Conservation (phyloP, 53 echinoderm and acorn worm species). For the Crossaster papposus region DNA sequence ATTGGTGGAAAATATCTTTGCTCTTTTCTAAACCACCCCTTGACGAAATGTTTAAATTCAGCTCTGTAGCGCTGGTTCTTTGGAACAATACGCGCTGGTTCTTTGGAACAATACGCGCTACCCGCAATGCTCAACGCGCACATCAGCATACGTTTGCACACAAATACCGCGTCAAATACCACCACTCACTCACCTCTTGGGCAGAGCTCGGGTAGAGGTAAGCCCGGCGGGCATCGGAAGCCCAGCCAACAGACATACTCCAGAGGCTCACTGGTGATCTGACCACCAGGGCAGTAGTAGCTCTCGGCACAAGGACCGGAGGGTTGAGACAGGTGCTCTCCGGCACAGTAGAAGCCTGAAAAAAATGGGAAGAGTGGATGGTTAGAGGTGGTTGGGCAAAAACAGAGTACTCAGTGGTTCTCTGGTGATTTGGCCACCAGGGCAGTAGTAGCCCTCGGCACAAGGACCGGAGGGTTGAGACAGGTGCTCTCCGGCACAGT, state of each 20-base stretch:
- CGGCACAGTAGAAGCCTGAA: slow-evolving; percentile 89
- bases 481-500: slow-evolving; percentile 79
- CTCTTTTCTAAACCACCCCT: too few species aligned
- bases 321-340: slow-evolving; percentile 80
- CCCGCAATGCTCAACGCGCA: too few species aligned
- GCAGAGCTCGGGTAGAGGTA: slow-evolving; percentile 77
- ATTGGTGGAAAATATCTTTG: too few species aligned
- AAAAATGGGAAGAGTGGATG: background rate
- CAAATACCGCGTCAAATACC: background rate
- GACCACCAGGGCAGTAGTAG: slow-evolving; percentile 91
- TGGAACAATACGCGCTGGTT: too few species aligned
- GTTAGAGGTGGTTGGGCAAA: too few species aligned
- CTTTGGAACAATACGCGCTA: too few species aligned
- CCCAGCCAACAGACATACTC: slow-evolving; percentile 79
- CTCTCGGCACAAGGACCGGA: slow-evolving; percentile 77
- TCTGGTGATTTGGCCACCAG: slow-evolving; percentile 77
- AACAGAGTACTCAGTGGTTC: too few species aligned
- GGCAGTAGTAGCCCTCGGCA: slow-evolving; percentile 85
- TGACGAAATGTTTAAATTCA: too few species aligned
- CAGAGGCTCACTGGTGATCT: slow-evolving; percentile 75
- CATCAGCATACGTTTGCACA: too few species aligned
- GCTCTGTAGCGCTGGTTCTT: too few species aligned
- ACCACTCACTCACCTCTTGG: slow-evolving; percentile 70
- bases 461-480: slow-evolving; percentile 78
- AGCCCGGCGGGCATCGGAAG: slow-evolving; percentile 80